A percentile compares a stretch with the other conserved stretches of the same genome.
phyloP scores from a whole-genome alignment of 2,113 vertebrate species.

The Notiomystis cincta region DNA sequence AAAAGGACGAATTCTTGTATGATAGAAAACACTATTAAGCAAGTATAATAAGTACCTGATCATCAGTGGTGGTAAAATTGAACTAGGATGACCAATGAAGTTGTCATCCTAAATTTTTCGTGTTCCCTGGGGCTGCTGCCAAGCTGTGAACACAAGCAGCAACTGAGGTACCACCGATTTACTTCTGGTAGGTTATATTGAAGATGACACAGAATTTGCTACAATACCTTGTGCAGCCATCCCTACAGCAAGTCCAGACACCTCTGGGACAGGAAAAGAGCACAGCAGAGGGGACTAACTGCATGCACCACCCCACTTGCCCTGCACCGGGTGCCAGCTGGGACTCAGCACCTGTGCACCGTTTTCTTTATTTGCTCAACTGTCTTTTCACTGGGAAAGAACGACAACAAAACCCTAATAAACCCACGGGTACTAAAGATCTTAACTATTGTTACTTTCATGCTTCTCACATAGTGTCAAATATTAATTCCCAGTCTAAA shows the following conservation, averaged over 20 bases:
- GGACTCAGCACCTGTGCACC: fast-evolving
- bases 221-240: background rate
- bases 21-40: background rate
- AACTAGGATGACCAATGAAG: background rate
- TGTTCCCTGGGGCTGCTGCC: background rate
- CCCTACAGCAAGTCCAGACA: background rate
- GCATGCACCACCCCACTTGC: background rate
- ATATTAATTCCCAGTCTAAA: background rate
- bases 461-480: fast-evolving
- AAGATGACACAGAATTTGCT: background rate
- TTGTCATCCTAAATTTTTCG: background rate
- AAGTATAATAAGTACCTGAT: background rate
- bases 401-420: background rate
- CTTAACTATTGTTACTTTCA: background rate
- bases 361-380: background rate
- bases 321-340: fast-evolving
- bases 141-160: background rate
- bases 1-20: background rate
- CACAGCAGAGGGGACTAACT: fast-evolving
- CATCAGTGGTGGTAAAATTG: fast-evolving
- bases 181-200: background rate
- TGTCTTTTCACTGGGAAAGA: background rate
- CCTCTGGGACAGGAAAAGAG: background rate
- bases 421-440: background rate
- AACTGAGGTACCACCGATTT: fast-evolving